Evolutionary conservation across 2,113 vertebrate species (phyloP).

Genomic region (Corythaixoides concolor): DNA sequence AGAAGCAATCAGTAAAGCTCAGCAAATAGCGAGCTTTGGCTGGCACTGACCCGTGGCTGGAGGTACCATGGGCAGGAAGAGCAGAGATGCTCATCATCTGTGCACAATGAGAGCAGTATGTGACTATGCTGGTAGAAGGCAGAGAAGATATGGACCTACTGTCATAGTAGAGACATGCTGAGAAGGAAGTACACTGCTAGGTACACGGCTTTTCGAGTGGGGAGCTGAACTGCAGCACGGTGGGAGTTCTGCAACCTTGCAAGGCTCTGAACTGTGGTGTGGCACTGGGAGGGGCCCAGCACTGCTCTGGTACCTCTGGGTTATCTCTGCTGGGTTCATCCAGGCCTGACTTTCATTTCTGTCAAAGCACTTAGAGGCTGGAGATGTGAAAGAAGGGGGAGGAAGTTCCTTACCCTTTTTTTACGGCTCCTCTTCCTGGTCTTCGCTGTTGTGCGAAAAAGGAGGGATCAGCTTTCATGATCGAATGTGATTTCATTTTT

Average conservation of each 20-base stretch:
- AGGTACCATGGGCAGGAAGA: neutral
- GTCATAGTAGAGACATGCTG: neutral
- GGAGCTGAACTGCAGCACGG: neutral
- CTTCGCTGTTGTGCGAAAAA: neutral
- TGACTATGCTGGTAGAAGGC: neutral
- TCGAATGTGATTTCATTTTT: neutral
- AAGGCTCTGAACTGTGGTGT: neutral
- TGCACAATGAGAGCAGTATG: neutral
- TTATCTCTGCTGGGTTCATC: neutral
- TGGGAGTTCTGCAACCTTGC: neutral
- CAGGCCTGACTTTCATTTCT: conserved; percentile 29
- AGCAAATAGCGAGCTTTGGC: neutral
- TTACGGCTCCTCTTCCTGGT: neutral
- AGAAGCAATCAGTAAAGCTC: neutral
- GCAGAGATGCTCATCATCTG: neutral
- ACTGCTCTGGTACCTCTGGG: neutral
- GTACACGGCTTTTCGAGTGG: rapidly evolving
- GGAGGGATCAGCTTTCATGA: neutral
- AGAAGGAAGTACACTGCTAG: neutral
- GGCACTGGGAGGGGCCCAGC: neutral
- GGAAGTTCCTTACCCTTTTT: neutral
- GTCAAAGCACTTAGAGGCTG: neutral
- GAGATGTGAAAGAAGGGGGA: neutral
- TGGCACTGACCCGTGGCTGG: neutral
- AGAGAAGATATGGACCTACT: neutral